Evolutionary conservation across 2,113 vertebrate genomes (phyloP).

Genomic region (Haplochromis burtoni): DNA sequence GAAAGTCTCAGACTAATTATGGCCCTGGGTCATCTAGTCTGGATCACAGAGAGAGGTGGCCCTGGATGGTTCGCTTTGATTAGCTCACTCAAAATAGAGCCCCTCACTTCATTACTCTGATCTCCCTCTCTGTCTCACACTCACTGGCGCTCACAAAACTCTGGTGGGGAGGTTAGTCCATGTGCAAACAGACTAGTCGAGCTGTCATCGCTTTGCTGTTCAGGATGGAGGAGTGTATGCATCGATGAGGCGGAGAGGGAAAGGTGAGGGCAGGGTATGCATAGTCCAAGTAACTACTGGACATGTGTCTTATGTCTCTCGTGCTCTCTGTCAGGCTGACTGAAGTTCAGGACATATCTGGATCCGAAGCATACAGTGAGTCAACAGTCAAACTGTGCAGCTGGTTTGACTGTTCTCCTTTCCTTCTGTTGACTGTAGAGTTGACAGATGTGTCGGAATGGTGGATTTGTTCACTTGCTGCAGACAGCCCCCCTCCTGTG

Average conservation of each 20-base stretch:
- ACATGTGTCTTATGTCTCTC: not conserved
- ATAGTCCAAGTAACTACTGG: not conserved
- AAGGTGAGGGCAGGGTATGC: slow-evolving; percentile 7
- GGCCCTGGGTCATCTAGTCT: slow-evolving; percentile 62
- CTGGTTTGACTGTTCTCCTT: slow-evolving; percentile 42
- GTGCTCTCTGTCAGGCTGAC: slow-evolving; percentile 33
- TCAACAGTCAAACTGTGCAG: slow-evolving; percentile 41
- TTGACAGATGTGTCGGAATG: slow-evolving; percentile 52
- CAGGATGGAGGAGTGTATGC: not conserved
- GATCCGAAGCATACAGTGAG: slow-evolving; percentile 28
- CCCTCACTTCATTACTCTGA: slow-evolving; percentile 57
- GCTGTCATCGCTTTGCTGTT: slow-evolving; percentile 7
- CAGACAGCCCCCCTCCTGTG: slow-evolving; percentile 38
- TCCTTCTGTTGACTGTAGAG: slow-evolving; percentile 47
- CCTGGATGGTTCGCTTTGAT: slow-evolving; percentile 62
- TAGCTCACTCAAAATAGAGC: slow-evolving; percentile 50
- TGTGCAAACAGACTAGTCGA: slow-evolving; percentile 17
- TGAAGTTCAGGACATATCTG: slow-evolving; percentile 27
- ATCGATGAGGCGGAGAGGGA: not conserved
- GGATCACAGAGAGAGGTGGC: slow-evolving; percentile 60
- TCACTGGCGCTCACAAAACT: not conserved
- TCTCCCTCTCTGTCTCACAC: slow-evolving; percentile 14
- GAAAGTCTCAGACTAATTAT: slow-evolving; percentile 64
- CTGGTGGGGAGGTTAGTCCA: not conserved
- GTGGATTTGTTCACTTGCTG: slow-evolving; percentile 58